Evolutionary conservation across 2,113 vertebrate genomes (phyloP).

Genomic region (Pycnonotus jocosus): DNA sequence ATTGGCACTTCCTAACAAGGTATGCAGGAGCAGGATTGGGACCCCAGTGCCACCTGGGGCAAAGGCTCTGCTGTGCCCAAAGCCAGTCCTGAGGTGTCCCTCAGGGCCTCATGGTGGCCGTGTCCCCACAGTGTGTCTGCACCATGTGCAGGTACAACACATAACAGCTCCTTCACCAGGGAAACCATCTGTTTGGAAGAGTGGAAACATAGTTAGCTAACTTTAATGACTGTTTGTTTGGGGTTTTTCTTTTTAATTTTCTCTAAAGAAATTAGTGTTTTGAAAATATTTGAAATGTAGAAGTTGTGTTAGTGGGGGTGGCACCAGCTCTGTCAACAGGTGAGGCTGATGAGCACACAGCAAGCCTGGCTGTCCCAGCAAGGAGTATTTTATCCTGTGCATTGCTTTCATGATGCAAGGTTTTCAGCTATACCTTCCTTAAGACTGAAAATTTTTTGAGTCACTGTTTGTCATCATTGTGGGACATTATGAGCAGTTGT

Average conservation of each 20-base stretch:
- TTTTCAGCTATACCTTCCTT: background rate
- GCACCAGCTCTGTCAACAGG: background rate
- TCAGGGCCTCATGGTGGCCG: rapidly evolving
- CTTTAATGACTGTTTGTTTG: background rate
- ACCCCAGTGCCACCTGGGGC: background rate
- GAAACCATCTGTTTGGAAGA: rapidly evolving
- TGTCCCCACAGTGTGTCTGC: rapidly evolving
- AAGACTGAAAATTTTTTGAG: slow-evolving; percentile 60
- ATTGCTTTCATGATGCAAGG: background rate
- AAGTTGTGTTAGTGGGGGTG: background rate
- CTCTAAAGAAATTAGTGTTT: background rate
- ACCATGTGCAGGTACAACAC: rapidly evolving
- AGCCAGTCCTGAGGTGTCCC: rapidly evolving
- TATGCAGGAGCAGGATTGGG: background rate
- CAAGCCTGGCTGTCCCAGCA: background rate
- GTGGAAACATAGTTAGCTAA: background rate
- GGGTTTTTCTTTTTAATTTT: too few species aligned
- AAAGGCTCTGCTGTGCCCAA: too few species aligned
- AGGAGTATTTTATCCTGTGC: background rate
- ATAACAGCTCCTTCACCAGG: rapidly evolving
- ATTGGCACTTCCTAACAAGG: background rate
- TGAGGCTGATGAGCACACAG: background rate
- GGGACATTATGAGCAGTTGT: slow-evolving; percentile 74
- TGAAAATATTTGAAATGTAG: background rate
- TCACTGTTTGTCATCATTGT: slow-evolving; percentile 78